Percentiles rank a stretch among this genome's conserved stretches.
Conservation (phyloP, 2,797 vertebrate species). For the Tapera naevia region DNA sequence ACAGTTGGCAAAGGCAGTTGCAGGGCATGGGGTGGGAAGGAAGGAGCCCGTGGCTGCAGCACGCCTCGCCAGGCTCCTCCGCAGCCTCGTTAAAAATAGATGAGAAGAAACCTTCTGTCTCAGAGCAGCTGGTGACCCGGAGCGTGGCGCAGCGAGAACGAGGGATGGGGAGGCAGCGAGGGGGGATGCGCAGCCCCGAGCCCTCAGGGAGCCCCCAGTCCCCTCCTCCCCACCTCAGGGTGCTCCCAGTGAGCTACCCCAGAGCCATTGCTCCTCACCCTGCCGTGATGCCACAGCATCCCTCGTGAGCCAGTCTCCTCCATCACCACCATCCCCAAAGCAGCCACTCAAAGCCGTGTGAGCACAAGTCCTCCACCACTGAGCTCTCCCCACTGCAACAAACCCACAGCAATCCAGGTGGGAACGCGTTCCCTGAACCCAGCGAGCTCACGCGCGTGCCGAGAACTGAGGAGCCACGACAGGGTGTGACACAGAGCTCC, state of each 20-base stretch:
- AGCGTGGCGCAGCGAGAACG: neutral
- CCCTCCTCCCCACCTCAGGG: neutral
- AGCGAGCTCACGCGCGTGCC: fast-evolving
- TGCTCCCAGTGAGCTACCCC: neutral
- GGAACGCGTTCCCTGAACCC: neutral
- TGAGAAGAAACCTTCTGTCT: slow-evolving; percentile 62
- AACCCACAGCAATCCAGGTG: fast-evolving
- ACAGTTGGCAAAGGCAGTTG: neutral
- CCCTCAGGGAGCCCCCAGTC: neutral
- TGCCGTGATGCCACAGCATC: neutral
- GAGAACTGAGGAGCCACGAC: neutral
- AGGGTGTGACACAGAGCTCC: neutral
- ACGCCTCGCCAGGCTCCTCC: slow-evolving; percentile 18
- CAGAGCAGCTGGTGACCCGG: slow-evolving; percentile 56
- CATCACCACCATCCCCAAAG: neutral
- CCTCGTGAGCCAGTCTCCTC: neutral
- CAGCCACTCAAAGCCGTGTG: fast-evolving
- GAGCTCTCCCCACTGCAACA: neutral
- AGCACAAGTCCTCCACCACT: fast-evolving
- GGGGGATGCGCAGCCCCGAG: neutral
- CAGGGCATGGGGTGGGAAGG: neutral
- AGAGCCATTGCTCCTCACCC: neutral
- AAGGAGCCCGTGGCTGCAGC: neutral
- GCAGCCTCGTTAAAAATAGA: slow-evolving; percentile 66
- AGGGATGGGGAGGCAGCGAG: neutral